These are phyloP conservation scores for Nasonia giraulti DNA, from an alignment of 1,140 invertebrate genomes.

Conservation along the genomic window DNA sequence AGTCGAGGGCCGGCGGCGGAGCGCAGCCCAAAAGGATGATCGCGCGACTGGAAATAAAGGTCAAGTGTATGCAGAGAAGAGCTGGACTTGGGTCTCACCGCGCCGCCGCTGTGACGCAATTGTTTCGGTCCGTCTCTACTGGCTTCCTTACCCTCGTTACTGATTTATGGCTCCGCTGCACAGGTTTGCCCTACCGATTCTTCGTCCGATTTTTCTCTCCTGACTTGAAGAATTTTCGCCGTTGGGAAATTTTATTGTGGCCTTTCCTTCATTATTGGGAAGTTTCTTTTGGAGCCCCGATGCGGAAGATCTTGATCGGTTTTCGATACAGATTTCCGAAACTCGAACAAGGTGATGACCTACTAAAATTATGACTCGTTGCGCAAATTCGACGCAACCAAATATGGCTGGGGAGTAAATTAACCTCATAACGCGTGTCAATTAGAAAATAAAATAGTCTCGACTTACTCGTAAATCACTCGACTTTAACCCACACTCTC, in stretches of 20 bases:
- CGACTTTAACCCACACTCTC: background rate
- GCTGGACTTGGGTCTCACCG: background rate
- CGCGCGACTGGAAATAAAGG: constrained; percentile 67
- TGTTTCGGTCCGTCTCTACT: constrained; percentile 34
- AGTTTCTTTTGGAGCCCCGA: no score
- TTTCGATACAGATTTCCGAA: background rate
- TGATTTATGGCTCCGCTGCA: constrained; percentile 54
- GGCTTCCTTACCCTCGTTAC: constrained; percentile 50
- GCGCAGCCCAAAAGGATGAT: constrained; percentile 31
- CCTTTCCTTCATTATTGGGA: no score
- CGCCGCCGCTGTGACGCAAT: constrained; percentile 49
- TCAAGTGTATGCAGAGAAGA: constrained; percentile 66
- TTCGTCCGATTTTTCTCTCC: constrained; percentile 16
- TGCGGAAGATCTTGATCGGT: background rate
- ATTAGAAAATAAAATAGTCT: constrained; percentile 1
- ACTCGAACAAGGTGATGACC: no score
- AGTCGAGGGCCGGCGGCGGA: background rate
- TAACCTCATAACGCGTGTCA: background rate
- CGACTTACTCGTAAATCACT: background rate
- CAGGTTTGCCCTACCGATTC: constrained; percentile 33
- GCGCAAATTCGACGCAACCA: no score
- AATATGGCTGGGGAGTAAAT: no score
- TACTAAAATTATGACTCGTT: no score
- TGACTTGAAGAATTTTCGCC: no score
- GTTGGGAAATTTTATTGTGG: background rate